A percentile compares a stretch with the other conserved stretches of the same genome.
Evolutionary conservation across 2,113 vertebrate species (phyloP).

Genomic region (Zingel zingel): DNA sequence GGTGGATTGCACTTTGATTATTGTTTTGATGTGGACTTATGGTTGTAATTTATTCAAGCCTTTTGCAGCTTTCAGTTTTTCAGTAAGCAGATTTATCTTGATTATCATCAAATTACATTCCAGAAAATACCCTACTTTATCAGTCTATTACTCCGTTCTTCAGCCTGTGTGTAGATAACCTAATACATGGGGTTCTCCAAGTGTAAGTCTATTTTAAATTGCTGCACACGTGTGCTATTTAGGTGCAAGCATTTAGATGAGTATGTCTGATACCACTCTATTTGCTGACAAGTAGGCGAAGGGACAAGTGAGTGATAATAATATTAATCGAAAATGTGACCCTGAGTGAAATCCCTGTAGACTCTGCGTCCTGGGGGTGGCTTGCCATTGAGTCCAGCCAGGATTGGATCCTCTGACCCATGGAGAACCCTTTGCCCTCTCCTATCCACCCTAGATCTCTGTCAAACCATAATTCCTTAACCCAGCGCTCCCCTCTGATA

Average conservation of each 20-base stretch:
- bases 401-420: constrained; percentile 84
- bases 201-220: constrained; percentile 32
- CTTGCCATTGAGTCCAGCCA: constrained; percentile 61
- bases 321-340: constrained; percentile 76
- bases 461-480: constrained; percentile 80
- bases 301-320: constrained; percentile 76
- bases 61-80: constrained; percentile 24
- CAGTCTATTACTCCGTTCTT: constrained; percentile 39
- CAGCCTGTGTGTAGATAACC: constrained; percentile 34
- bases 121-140: constrained; percentile 41
- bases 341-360: constrained; percentile 71
- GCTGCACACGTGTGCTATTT: constrained; percentile 41
- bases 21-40: constrained; percentile 55
- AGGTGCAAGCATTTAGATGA: constrained; percentile 46
- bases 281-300: constrained; percentile 60
- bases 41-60: constrained; percentile 51
- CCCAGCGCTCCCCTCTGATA: constrained; percentile 62
- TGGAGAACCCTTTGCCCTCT: constrained; percentile 73
- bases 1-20: constrained; percentile 59
- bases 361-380: constrained; percentile 42
- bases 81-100: constrained; percentile 23
- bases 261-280: constrained; percentile 68
- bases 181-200: neutral
- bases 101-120: constrained; percentile 20
- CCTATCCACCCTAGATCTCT: constrained; percentile 70